Base-by-base conservation (phyloP, 2,888 invertebrate genomes). In the Nasonia oneida region DNA sequence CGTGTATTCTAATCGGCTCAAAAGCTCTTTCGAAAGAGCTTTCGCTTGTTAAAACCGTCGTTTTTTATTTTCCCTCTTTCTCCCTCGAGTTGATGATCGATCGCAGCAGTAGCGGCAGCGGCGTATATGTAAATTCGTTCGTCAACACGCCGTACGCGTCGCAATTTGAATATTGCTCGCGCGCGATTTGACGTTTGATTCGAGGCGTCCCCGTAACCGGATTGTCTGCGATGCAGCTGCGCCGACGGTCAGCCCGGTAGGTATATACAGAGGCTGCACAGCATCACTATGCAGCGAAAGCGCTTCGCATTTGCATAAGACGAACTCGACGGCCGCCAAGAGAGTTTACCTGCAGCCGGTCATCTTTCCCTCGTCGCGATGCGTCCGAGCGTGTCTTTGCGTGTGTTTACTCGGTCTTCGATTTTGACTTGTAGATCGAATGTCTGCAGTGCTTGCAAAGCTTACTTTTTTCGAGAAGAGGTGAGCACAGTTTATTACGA, bases 141-240 rank as follows among this genome's bases (percentile, higher is more conserved):
- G 71, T 81, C 81, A 82, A 81, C 81, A 75, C 81, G 47, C 39
- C 53, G 53, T 57, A 23, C 33, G 77, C 73, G 47, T 10, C 37
- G 10, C 15, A 15, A 75, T 85, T 78, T 85, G 85, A 81, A 85
- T 81, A 78, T 64, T 64, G 73, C 15, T 76, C 47, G 74, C 53
- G 78, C 78, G 37, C 81, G 84, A 84, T 84, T 84, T 81, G 70
- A 76, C 70, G 70, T 67, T 73, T 50, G 71, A 83, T 57, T 77
- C 14, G 71, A 67, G 29, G 14, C 29, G 4, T 64, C 64, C 23
- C 12, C 15, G n/a, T 33, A 37, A 77, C 76, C 18, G 61, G 15
- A 53, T 77, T 37, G 57, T 61, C 37, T 53, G 10, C 37, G 39
- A 37, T 23, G 8, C 23, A 23, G 15, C 18, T 14, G 29, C n/a